Percentiles rank a stretch among this genome's conserved stretches.
phyloP scores from a whole-genome alignment of 1,140 invertebrate species.

The Pararge aegeria region DNA sequence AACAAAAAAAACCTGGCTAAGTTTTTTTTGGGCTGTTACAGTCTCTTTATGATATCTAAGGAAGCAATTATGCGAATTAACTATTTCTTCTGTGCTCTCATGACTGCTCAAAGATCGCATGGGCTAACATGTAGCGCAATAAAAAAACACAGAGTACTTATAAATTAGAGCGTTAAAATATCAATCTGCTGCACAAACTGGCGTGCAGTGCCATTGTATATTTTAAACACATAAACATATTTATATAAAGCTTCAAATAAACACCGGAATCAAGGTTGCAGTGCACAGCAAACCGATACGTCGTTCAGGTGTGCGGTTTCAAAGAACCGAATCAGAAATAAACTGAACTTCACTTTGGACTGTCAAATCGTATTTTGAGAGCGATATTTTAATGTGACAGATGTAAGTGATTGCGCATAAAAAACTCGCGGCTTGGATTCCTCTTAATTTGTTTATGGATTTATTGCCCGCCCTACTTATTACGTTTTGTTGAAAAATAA shows the following conservation, averaged over 20 bases:
- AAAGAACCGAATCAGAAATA: constrained; percentile 22
- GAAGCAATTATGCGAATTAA: too few relatives aligned
- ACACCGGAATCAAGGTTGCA: constrained; percentile 6
- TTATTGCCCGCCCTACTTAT: constrained; percentile 32
- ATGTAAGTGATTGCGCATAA: constrained; percentile 27
- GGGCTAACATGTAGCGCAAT: too few relatives aligned
- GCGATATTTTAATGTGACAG: constrained; percentile 36
- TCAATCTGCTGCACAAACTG: too few relatives aligned
- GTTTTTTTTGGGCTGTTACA: too few relatives aligned
- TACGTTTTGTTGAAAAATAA: constrained; percentile 8
- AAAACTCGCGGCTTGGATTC: constrained; percentile 25
- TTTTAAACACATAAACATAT: too few relatives aligned
- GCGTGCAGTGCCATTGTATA: too few relatives aligned
- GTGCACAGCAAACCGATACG: neutral
- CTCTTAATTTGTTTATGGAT: constrained; percentile 40
- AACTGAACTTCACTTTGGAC: constrained; percentile 14
- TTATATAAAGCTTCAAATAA: neutral
- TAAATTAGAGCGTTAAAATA: too few relatives aligned
- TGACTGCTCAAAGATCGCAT: too few relatives aligned
- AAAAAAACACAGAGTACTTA: too few relatives aligned
- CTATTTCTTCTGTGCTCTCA: too few relatives aligned
- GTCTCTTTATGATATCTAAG: too few relatives aligned
- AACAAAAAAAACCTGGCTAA: too few relatives aligned
- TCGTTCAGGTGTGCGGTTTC: constrained; percentile 16
- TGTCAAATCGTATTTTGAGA: constrained; percentile 30